A percentile compares a stretch with the other conserved stretches of the same genome.
Evolutionary conservation across 2,113 vertebrate species (phyloP).

Genomic region (Leucosticte australis): DNA sequence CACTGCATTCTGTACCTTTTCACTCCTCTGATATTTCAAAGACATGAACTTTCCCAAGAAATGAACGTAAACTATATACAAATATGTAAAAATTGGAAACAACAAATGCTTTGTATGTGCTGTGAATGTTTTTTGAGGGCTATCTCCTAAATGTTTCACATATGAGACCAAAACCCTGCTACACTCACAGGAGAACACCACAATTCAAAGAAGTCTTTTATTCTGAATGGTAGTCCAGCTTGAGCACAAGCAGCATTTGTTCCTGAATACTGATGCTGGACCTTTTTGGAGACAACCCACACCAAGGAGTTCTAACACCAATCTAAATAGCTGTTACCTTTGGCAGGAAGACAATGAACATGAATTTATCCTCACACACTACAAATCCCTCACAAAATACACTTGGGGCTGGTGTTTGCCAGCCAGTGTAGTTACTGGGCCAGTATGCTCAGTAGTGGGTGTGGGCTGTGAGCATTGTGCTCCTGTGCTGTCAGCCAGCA

Average conservation of each 20-base stretch:
- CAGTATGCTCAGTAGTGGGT: accelerated
- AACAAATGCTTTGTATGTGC: neutral
- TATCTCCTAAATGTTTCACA: neutral
- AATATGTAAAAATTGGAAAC: neutral
- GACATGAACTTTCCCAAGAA: neutral
- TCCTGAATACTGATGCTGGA: neutral
- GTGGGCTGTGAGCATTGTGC: accelerated
- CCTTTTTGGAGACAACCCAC: neutral
- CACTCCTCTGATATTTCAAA: neutral
- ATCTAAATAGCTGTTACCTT: neutral
- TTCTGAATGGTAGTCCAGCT: neutral
- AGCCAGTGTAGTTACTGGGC: neutral
- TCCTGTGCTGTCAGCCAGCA: neutral
- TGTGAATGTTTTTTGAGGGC: neutral
- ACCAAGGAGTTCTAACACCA: neutral
- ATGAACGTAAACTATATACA: neutral
- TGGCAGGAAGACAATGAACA: neutral
- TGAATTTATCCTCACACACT: neutral
- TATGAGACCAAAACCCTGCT: neutral
- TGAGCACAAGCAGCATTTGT: neutral
- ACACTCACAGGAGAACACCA: neutral
- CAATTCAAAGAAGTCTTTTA: neutral
- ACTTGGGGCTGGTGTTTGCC: neutral
- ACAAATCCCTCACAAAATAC: neutral
- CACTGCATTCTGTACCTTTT: neutral